Evolutionary conservation across 1,140 invertebrate species (phyloP), one percentile per base, ranked within the genome.

Genomic region (Nephotettix cincticeps): DNA sequence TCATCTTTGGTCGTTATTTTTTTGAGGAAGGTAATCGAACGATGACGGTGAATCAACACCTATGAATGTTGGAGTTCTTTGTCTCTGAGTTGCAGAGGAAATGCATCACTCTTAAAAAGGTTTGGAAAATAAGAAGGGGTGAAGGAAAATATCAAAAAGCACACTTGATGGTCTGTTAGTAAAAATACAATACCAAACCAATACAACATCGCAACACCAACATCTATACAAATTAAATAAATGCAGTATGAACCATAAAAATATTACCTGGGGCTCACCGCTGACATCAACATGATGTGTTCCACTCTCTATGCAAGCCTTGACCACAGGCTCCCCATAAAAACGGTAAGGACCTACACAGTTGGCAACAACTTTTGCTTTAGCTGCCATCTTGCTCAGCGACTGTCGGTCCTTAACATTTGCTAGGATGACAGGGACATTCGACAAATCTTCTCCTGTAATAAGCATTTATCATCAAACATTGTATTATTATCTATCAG

Each of bases 251-350:
- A n/a, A n/a, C n/a, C n/a, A n/a, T n/a, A n/a, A n/a, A n/a, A n/a
- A n/a, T n/a, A n/a, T 76, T 77, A 89, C 88, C 81, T 90, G 85
- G 0, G 94, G 91, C 82, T 98, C 96, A 17, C 93, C 96, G 80
- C 88, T 93, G 19, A 99, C 89, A 83, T 99, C 97, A 4, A 99
- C 86, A 80, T 97, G 90, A 83, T 96, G 89, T 0, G 95, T 90
- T 72, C 86, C 86, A 61, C 87, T 86, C 65, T 89, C 88, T 51
- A 99, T 87, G 75, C 95, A 97, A 2, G 95, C 93, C 77, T 91
- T 90, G 0, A 98, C 90, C n/a, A 99, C 92, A n/a, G 88, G 83
- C 78, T 98, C 94, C 1, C 97, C 97, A 82, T 89, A 94, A 77
- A 95, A 90, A 54, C 90, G 84, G 81, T 95, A 98, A 40, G 95